These are phyloP conservation scores for Corythornis vintsioides DNA, from an alignment of 2,113 vertebrate species.

Conservation along the genomic window DNA sequence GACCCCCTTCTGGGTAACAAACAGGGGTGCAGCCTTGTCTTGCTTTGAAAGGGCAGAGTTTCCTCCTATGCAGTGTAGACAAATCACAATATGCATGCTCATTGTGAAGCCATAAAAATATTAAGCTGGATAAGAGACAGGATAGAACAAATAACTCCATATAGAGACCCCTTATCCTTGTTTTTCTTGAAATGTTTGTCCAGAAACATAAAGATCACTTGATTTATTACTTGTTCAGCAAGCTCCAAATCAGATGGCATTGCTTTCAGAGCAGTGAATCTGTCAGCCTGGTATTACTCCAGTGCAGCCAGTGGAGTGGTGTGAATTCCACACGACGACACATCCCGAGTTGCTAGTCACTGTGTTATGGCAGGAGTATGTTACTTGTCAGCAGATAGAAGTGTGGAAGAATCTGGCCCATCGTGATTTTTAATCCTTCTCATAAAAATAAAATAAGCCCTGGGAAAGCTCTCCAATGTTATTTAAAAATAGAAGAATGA, in stretches of 20 bases:
- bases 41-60: background rate
- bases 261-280: slow-evolving; percentile 41
- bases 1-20: background rate
- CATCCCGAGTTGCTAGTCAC: background rate
- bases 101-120: slow-evolving; percentile 29
- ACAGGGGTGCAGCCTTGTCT: background rate
- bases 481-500: slow-evolving; percentile 54
- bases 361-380: background rate
- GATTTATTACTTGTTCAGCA: slow-evolving; percentile 49
- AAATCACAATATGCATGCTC: background rate
- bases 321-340: background rate
- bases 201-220: slow-evolving; percentile 3
- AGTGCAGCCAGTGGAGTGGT: background rate
- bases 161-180: slow-evolving; percentile 42
- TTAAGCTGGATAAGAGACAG: slow-evolving; percentile 16
- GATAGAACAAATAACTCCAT: slow-evolving; percentile 2
- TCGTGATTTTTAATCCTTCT: slow-evolving; percentile 41
- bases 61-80: background rate
- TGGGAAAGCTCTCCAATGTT: slow-evolving; percentile 37
- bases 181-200: slow-evolving; percentile 51
- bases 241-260: slow-evolving; percentile 28
- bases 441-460: slow-evolving; percentile 62
- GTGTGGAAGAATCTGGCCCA: slow-evolving; percentile 22
- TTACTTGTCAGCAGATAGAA: slow-evolving; percentile 21
- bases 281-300: slow-evolving; percentile 42